phyloP scores from a whole-genome alignment of 2,888 invertebrate species.

The Thumatha senex region DNA sequence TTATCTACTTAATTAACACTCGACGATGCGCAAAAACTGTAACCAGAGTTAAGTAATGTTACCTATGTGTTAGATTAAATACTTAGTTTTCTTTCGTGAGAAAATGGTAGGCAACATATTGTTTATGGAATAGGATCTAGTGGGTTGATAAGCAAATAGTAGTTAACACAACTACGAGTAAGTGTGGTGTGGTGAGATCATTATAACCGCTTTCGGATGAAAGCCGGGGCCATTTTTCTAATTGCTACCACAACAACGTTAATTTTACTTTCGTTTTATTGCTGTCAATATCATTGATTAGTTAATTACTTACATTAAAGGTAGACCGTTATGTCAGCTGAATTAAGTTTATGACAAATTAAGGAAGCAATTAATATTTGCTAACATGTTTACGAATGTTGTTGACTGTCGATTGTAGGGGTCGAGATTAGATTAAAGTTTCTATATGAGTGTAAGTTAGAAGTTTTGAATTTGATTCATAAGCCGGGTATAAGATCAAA shows the following conservation, averaged over 20 bases:
- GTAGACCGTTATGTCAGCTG: not conserved
- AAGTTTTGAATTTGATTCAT: too few relatives aligned
- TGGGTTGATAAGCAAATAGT: too few relatives aligned
- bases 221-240: constrained; percentile 29
- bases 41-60: not conserved
- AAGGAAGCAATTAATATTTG: too few relatives aligned
- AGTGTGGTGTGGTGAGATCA: constrained; percentile 14
- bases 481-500: too few relatives aligned
- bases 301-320: not conserved
- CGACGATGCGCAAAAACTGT: constrained; percentile 9
- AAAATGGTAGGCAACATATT: not conserved
- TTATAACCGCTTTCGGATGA: constrained; percentile 35
- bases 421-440: too few relatives aligned
- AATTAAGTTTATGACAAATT: too few relatives aligned
- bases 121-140: too few relatives aligned
- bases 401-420: too few relatives aligned
- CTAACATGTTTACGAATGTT: too few relatives aligned
- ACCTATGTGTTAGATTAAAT: not conserved
- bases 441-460: too few relatives aligned
- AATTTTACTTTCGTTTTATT: constrained; percentile 32
- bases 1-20: constrained; percentile 22
- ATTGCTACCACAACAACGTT: constrained; percentile 23
- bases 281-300: constrained; percentile 17
- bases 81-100: not conserved
- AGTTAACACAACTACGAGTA: too few relatives aligned